Percentiles rank a stretch among this genome's conserved stretches.
Conservation (phyloP, 2,113 vertebrate species). For the Indicator indicator region DNA sequence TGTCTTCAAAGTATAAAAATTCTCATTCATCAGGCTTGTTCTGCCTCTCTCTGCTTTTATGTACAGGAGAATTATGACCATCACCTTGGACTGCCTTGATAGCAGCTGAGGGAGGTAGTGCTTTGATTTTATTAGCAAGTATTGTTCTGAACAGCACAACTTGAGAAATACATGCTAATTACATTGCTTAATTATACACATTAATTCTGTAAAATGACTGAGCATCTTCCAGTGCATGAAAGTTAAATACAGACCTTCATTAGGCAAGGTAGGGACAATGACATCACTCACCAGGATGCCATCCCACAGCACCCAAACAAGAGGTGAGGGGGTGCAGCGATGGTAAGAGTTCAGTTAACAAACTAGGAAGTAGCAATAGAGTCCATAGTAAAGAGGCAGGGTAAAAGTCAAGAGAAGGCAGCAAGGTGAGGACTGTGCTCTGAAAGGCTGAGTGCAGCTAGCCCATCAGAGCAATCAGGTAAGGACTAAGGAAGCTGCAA, state of each 20-base stretch:
- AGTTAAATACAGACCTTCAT: neutral
- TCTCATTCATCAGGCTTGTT: slow-evolving; percentile 2
- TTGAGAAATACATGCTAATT: neutral
- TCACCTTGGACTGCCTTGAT: slow-evolving; percentile 30
- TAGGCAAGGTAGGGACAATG: neutral
- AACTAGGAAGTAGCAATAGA: neutral
- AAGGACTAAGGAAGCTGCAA: neutral
- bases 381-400: neutral
- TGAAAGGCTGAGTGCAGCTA: neutral
- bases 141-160: neutral
- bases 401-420: neutral
- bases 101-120: neutral
- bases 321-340: neutral
- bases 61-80: neutral
- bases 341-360: neutral
- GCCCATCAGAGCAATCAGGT: neutral
- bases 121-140: slow-evolving; percentile 14
- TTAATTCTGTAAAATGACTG: neutral
- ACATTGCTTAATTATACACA: neutral
- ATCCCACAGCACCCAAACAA: neutral
- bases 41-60: slow-evolving; percentile 31
- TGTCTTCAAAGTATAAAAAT: slow-evolving; percentile 27
- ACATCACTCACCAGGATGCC: neutral
- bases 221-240: neutral
- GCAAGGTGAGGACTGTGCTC: fast-evolving